Base-by-base conservation (phyloP, 1,140 invertebrate genomes). In the Drosophila orosa region DNA sequence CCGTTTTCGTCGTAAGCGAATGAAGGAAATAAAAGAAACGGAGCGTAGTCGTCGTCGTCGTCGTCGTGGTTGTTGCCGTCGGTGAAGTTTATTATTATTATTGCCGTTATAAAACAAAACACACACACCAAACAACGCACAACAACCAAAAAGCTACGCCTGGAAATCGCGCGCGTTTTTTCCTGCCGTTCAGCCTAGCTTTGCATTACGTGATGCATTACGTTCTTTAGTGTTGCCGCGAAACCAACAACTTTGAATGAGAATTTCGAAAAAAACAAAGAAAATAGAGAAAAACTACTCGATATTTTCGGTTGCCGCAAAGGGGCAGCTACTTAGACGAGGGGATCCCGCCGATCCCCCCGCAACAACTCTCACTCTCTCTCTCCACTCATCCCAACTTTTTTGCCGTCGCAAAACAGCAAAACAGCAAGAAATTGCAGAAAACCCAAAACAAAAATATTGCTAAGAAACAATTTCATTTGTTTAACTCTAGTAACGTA, bases 61-160 rank as follows among this genome's bases (percentile, higher is more conserved):
- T 48, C 47, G 47, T 48, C 47, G 48, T 48, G 25, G 48, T 50
- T 31, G 73, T 71, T 69, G 69, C 65, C 82, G 82, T 87, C 75
- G 71, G 73, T 66, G 76, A 80, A 81, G 62, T 78, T 75, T 75
- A 73, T 75, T 75, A 76, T 80, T 74, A 81, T 78, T 77, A 78
- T 63, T 66, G 61, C 44, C 63, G 65, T 76, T 80, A 81, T 66
- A 31, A 50, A 31, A 31, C 31, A 31, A 50, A 13, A 39, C 60
- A 37, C 60, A 37, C 33, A 37, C 62, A 58, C 31, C 68, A 52
- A 65, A 55, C 39, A 63, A 59, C 39, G 63, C 47, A 63, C 48
- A 56, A 68, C 25, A 57, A 78, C 27, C 48, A 29, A 52, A 33
- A 52, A 50, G 48, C 48, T 50, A 62, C 62, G 63, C 76, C 40